These are phyloP conservation scores for Garra rufa DNA, from an alignment of 2,113 vertebrate genomes.

Conservation along the genomic window DNA sequence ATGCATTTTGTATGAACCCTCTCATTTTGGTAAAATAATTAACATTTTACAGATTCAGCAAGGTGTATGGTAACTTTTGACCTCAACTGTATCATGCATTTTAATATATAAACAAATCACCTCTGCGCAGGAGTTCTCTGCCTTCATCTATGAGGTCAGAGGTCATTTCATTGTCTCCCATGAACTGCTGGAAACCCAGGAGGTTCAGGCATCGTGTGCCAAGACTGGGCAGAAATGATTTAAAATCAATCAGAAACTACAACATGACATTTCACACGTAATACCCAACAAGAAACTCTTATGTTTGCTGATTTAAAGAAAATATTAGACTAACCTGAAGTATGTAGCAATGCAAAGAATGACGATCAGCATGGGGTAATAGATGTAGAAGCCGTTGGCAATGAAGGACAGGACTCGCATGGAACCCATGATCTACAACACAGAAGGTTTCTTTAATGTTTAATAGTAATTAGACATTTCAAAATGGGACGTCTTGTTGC, in stretches of 20 bases:
- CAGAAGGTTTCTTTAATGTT: neutral
- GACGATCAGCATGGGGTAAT: slow-evolving; percentile 98
- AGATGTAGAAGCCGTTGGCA: slow-evolving; percentile 97
- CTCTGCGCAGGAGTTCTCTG: slow-evolving; percentile 91
- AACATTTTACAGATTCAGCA: too few relatives aligned
- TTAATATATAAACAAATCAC: slow-evolving; percentile 65
- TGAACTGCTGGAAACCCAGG: slow-evolving; percentile 96
- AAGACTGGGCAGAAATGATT: slow-evolving; percentile 74
- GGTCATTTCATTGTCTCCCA: slow-evolving; percentile 96
- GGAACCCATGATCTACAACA: slow-evolving; percentile 94
- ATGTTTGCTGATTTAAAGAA: neutral
- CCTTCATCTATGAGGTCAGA: slow-evolving; percentile 97
- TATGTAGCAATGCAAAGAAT: slow-evolving; percentile 98
- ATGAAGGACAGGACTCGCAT: slow-evolving; percentile 95
- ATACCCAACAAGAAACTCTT: neutral
- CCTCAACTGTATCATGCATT: too few relatives aligned
- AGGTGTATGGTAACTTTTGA: too few relatives aligned
- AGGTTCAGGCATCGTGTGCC: slow-evolving; percentile 97
- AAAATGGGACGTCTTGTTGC: neutral
- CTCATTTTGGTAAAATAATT: too few relatives aligned
- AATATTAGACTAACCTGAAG: slow-evolving; percentile 83
- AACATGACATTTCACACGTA: neutral
- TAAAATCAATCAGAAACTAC: slow-evolving; percentile 4
- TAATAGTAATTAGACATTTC: neutral
- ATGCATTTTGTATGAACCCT: too few relatives aligned